A percentile compares a stretch with the other conserved stretches of the same genome.
Evolutionary conservation across 2,888 invertebrate species (phyloP).

Genomic region (Panopea generosa): DNA sequence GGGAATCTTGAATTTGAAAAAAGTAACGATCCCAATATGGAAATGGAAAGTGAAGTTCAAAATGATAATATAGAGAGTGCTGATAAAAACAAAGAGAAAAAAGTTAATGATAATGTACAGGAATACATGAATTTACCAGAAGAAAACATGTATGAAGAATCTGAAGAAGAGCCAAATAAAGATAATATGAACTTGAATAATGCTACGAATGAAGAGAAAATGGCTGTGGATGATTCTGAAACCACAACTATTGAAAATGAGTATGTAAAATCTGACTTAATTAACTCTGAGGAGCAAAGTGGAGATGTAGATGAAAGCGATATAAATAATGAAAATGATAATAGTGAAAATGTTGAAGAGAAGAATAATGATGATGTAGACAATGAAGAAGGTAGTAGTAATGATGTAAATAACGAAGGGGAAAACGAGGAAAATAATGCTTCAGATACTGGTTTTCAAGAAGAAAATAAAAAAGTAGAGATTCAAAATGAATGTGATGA

Average conservation of each 20-base stretch:
- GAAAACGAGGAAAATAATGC: conserved; percentile 14
- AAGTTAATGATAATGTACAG: no score
- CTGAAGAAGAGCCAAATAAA: conserved; percentile 22
- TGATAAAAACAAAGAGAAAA: no score
- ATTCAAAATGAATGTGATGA: not conserved
- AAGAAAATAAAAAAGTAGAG: not conserved
- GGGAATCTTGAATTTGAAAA: no score
- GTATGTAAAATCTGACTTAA: not conserved
- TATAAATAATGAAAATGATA: not conserved
- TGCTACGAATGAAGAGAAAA: conserved; percentile 1
- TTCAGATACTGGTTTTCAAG: not conserved
- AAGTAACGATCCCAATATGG: not conserved
- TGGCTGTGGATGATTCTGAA: not conserved
- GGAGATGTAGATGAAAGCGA: conserved; percentile 23
- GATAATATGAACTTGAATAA: not conserved
- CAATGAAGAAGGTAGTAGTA: conserved; percentile 19
- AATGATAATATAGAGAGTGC: no score
- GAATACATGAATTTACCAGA: not conserved
- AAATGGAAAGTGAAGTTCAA: not conserved
- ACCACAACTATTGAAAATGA: not conserved
- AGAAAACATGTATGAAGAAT: conserved; percentile 13
- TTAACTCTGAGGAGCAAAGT: conserved; percentile 3
- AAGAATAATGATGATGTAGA: not conserved
- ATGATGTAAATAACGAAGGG: conserved; percentile 34
- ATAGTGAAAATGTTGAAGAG: not conserved